Base-by-base conservation (phyloP, 2,113 vertebrate genomes). In the Psophia crepitans region DNA sequence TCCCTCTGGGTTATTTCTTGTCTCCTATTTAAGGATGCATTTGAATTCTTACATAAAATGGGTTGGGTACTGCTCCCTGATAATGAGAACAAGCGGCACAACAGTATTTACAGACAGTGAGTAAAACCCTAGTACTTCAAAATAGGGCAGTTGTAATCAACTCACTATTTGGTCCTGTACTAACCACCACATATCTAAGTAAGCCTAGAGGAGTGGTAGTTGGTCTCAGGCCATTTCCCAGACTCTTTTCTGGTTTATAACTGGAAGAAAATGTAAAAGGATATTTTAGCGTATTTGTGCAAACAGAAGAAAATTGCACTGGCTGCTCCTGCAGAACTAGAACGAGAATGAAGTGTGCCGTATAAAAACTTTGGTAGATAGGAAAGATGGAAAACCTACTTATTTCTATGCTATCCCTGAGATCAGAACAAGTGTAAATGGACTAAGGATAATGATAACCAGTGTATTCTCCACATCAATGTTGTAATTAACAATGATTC, bases 271-370 rank as follows among this genome's bases (percentile, higher is more conserved):
- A 61, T 14, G 5, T 49, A 60, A 71, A 91, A 22, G 5, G 2
- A 4, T 65, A 8, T 0, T 58, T 70, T 60, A 65, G 33, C n/a
- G 14, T 30, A 76, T 32, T 33, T 69, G 3, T 41, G 28, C 22
- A 89, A 95, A 66, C 24, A 39, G 30, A 87, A 82, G 35, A 58
- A 81, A 73, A 19, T 46, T 51, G 4, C 24, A 46, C 22, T 79
- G 20, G 14, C 6, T 79, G 3, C 28, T 39, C 13, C 18, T 37
- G n/a, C 28, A 91, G 57, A 75, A 54, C 14, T 35, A 49, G 56
- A 71, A 83, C 0, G 0, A 60, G 8, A 83, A 27, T 58, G 24
- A 3, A 1, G 2, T 27, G 3, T 65, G 7, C 20, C 32, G 18
- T 43, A 43, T 61, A 28, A 82, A 73, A 85, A 46, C 35, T n/a